These are phyloP conservation scores for Acipenser oxyrinchus DNA, from an alignment of 2,797 vertebrate genomes.

Conservation along the genomic window DNA sequence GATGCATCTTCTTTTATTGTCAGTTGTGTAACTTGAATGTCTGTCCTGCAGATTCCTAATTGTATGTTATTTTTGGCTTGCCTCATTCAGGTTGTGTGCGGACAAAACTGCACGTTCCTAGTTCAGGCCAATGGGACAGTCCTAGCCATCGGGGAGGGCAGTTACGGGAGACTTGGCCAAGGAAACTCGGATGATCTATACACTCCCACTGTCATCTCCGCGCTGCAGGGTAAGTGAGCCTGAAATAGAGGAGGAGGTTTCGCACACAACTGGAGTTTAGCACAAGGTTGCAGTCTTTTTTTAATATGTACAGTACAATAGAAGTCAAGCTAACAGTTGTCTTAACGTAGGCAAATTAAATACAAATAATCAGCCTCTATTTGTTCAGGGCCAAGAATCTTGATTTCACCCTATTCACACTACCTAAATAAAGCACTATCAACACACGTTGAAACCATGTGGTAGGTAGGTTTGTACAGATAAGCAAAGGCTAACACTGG, in stretches of 20 bases:
- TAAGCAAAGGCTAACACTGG: too few species aligned
- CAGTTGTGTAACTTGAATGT: conserved; percentile 8
- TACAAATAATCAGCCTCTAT: too few species aligned
- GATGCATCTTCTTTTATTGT: background rate
- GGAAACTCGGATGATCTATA: conserved; percentile 73
- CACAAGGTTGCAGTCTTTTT: too few species aligned
- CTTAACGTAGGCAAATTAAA: too few species aligned
- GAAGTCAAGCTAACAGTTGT: too few species aligned
- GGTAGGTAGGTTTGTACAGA: too few species aligned
- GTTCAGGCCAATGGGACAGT: conserved; percentile 66
- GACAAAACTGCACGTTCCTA: conserved; percentile 73
- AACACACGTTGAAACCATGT: too few species aligned
- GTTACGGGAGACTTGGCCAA: conserved; percentile 68
- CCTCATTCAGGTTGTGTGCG: conserved; percentile 59
- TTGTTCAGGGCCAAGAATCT: too few species aligned
- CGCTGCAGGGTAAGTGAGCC: conserved; percentile 58
- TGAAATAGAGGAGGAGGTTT: background rate
- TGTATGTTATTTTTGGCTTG: conserved; percentile 16
- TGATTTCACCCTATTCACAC: too few species aligned
- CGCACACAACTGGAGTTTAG: too few species aligned
- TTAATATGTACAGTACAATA: too few species aligned
- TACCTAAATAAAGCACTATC: too few species aligned
- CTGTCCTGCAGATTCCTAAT: background rate
- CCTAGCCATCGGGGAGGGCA: conserved; percentile 68
- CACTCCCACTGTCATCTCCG: conserved; percentile 63